These are phyloP conservation scores for Heliconius hermathena DNA, from an alignment of 1,140 invertebrate genomes.

Conservation along the genomic window DNA sequence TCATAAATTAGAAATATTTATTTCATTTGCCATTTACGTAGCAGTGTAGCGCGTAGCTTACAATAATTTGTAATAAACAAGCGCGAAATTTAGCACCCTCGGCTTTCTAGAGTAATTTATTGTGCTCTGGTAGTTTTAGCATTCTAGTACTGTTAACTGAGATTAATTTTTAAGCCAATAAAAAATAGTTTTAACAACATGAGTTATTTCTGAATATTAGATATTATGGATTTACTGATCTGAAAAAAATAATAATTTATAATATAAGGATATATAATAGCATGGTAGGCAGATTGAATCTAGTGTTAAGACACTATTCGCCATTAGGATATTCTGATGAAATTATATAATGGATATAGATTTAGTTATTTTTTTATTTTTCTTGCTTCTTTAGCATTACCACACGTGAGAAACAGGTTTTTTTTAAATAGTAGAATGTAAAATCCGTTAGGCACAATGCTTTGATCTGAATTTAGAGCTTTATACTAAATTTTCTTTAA, in stretches of 20 bases:
- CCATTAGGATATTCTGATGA: too few relatives aligned
- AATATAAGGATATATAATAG: too few relatives aligned
- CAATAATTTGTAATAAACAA: background rate
- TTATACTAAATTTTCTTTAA: conserved; percentile 4
- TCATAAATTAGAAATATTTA: too few relatives aligned
- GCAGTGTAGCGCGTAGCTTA: background rate
- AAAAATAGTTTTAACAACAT: background rate
- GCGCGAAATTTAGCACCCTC: background rate
- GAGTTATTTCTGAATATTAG: background rate
- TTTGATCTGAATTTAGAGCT: conserved; percentile 18
- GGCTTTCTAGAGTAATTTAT: conserved; percentile 1
- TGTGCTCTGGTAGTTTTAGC: background rate
- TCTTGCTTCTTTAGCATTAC: too few relatives aligned
- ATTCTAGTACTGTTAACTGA: background rate
- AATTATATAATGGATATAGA: too few relatives aligned
- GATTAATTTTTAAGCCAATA: background rate
- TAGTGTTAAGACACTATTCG: too few relatives aligned
- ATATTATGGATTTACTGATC: too few relatives aligned
- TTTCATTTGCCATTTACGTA: background rate
- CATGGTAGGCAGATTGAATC: too few relatives aligned
- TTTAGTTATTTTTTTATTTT: too few relatives aligned
- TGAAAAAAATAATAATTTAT: too few relatives aligned
- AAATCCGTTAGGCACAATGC: conserved; percentile 7
- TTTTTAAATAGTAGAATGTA: conserved; percentile 20
- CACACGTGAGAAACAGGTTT: too few relatives aligned